Evolutionary conservation across 2,797 vertebrate species (phyloP).

Genomic region (Echiichthys vipera): DNA sequence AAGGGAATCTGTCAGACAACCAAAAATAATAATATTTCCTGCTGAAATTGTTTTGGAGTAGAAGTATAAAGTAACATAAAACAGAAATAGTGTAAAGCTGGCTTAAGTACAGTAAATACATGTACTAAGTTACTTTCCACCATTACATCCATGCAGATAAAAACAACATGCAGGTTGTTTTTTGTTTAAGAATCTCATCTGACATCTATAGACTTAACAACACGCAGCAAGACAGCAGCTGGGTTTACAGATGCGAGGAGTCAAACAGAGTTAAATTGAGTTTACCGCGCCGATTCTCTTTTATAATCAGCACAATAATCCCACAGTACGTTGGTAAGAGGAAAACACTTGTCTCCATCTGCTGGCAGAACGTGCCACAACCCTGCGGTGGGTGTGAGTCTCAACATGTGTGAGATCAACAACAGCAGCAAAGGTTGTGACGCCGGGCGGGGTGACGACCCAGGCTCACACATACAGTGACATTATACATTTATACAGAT

Average conservation of each 20-base stretch:
- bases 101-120: neutral
- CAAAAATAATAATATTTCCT: neutral
- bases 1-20: no score
- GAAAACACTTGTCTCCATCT: slow-evolving; percentile 59
- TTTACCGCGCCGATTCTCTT: neutral
- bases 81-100: neutral
- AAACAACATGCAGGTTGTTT: neutral
- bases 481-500: no score
- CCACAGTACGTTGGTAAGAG: neutral
- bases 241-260: neutral
- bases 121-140: neutral
- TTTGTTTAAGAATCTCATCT: no score
- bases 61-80: neutral
- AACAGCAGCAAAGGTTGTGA: no score
- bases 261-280: neutral
- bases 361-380: slow-evolving; percentile 32
- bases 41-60: neutral
- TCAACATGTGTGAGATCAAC: no score
- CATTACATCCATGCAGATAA: neutral
- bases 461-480: no score
- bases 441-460: no score
- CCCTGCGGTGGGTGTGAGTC: neutral
- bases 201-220: neutral
- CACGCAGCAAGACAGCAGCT: neutral
- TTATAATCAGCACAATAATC: no score